These are phyloP conservation scores for Gymnocheta viridis DNA, from an alignment of 2,888 invertebrate species.

Conservation along the genomic window DNA sequence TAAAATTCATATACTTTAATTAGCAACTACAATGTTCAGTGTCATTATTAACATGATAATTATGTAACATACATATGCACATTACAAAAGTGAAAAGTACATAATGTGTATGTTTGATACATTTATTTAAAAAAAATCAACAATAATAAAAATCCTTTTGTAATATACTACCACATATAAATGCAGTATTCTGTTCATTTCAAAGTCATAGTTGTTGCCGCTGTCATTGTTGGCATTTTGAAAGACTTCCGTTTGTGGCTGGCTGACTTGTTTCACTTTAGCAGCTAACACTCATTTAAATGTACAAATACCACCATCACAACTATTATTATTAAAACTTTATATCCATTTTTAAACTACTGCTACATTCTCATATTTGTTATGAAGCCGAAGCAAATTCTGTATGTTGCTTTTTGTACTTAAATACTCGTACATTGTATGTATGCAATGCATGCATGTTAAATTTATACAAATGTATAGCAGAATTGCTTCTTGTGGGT, in stretches of 20 bases:
- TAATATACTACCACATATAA: neutral
- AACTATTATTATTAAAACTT: constrained; percentile 8
- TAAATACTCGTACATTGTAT: neutral
- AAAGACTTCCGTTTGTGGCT: constrained; percentile 63
- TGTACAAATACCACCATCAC: constrained; percentile 12
- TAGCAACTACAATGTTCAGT: neutral
- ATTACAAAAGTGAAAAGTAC: neutral
- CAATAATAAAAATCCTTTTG: constrained; percentile 3
- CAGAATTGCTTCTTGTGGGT: neutral
- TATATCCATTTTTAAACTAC: constrained; percentile 32
- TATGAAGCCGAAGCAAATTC: constrained; percentile 12
- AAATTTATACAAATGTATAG: neutral
- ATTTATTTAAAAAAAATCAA: constrained; percentile 3
- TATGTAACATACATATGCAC: constrained; percentile 13
- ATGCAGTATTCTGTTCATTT: constrained; percentile 4
- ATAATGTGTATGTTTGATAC: neutral
- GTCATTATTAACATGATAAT: constrained; percentile 49
- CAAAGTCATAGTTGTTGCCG: constrained; percentile 47
- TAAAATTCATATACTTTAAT: constrained; percentile 2
- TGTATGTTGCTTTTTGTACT: neutral
- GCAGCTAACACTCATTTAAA: constrained; percentile 12
- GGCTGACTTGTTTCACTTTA: constrained; percentile 61
- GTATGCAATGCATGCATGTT: neutral
- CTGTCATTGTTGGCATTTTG: constrained; percentile 63
- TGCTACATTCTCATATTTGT: constrained; percentile 37